Evolutionary conservation across 2,797 vertebrate genomes (phyloP).

Genomic region (Hipposideros larvatus): DNA sequence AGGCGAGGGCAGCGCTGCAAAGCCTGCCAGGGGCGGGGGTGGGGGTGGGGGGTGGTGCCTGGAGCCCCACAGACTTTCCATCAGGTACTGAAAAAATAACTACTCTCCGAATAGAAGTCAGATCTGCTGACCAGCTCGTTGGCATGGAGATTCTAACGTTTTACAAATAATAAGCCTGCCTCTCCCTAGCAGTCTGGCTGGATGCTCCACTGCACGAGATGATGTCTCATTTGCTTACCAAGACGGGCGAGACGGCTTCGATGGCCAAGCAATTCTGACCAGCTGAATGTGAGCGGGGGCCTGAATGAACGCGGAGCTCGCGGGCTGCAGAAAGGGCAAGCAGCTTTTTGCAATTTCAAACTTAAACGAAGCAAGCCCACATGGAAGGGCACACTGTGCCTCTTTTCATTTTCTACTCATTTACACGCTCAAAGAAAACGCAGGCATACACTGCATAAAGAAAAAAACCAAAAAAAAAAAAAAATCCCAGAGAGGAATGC

Average conservation of each 20-base stretch:
- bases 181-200: not conserved
- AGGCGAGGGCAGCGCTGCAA: rapidly evolving
- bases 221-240: slow-evolving; percentile 51
- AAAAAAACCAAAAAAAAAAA: too few relatives aligned
- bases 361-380: not conserved
- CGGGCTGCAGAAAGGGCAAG: not conserved
- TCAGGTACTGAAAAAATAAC: not conserved
- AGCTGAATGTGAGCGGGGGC: rapidly evolving
- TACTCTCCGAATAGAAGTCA: not conserved
- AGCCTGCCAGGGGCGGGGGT: not conserved
- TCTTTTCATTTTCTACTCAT: rapidly evolving
- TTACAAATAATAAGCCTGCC: not conserved
- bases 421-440: rapidly evolving
- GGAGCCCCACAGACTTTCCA: not conserved
- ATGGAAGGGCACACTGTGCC: rapidly evolving
- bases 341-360: not conserved
- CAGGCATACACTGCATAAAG: rapidly evolving
- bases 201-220: slow-evolving; percentile 1
- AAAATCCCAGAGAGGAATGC: rapidly evolving
- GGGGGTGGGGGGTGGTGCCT: not conserved
- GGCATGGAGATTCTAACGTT: not conserved
- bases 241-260: rapidly evolving
- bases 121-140: not conserved
- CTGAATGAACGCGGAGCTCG: rapidly evolving
- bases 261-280: not conserved